Conservation (phyloP, 1,140 invertebrate species). For the Dreissena polymorpha region DNA sequence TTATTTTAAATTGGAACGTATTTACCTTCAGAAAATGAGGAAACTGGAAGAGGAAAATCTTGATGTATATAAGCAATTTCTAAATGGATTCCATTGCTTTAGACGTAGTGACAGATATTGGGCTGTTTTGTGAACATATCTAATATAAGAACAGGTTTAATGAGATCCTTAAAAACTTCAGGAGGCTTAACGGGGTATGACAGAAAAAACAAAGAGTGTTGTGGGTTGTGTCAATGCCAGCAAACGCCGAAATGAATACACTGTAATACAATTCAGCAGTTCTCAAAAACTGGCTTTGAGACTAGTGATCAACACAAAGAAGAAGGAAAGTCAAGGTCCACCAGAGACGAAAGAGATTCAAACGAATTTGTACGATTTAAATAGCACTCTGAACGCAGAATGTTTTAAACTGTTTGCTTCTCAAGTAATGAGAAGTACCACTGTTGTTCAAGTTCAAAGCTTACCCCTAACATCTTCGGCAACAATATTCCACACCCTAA, state of each 20-base stretch:
- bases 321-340: too few species aligned
- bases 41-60: too few species aligned
- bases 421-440: neutral
- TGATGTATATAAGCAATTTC: neutral
- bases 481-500: neutral
- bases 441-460: neutral
- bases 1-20: too few species aligned
- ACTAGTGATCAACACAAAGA: too few species aligned
- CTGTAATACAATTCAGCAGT: neutral
- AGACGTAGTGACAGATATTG: conserved; percentile 74
- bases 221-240: conserved; percentile 6
- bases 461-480: neutral
- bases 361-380: too few species aligned
- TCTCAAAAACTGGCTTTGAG: too few species aligned
- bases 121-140: conserved; percentile 78
- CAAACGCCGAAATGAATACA: conserved; percentile 1
- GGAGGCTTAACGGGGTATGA: too few species aligned
- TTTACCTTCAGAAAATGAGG: too few species aligned
- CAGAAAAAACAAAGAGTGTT: conserved; percentile 2
- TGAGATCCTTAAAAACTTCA: too few species aligned
- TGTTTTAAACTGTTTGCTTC: neutral
- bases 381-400: neutral
- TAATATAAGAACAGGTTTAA: too few species aligned
- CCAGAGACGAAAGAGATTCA: too few species aligned
- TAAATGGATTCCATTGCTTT: conserved; percentile 51